Evolutionary conservation across 1,140 invertebrate species (phyloP), one percentile per base, ranked within the genome.

Genomic region (Tetramorium parvispinum): DNA sequence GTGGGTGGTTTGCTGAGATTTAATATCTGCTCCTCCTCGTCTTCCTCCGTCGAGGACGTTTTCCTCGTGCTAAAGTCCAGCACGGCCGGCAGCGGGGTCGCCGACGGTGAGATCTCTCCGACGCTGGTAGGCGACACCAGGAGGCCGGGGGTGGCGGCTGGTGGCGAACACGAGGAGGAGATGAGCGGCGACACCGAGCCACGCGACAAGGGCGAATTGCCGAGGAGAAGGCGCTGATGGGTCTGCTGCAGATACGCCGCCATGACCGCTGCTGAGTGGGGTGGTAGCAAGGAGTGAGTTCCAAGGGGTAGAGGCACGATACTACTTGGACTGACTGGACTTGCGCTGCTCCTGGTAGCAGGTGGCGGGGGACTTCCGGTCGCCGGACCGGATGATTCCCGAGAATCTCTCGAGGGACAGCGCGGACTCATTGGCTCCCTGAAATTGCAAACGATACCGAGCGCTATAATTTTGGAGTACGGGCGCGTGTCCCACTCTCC

Each of bases 11-110:
- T 97, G 86, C 96, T 97, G 11, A 97, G 95, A 91, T 97, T 97
- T 24, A 97, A 95, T 24, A 96, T 97, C 88, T 97, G 96, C 85
- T 96, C 96, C 49, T 95, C 95, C 11, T 97, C 96, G 55, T 96
- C 96, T 18, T 97, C 96, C 78, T 95, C 94, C 51, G 87, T 94
- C 24, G 91, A 95, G 63, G 93, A 95, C 73, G 88, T 92, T 94
- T 96, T 94, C 95, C 97, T 96, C 68, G 97, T 97, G 93, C 97
- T 98, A 87, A 98, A 98, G 92, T 98, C 98, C 32, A 98, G 94
- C 1, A 97, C 97, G 3, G 96, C 96, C 0, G 95, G 96, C 85
- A 95, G 94, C 61, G 95, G 95, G 24, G 95, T 94, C 0, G 95
- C 92, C 1, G 94, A 92, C 0, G 95, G 94, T 8, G 95, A 95